Evolutionary conservation across 2,113 vertebrate genomes (phyloP).

Genomic region (Dicrurus megarhynchus): DNA sequence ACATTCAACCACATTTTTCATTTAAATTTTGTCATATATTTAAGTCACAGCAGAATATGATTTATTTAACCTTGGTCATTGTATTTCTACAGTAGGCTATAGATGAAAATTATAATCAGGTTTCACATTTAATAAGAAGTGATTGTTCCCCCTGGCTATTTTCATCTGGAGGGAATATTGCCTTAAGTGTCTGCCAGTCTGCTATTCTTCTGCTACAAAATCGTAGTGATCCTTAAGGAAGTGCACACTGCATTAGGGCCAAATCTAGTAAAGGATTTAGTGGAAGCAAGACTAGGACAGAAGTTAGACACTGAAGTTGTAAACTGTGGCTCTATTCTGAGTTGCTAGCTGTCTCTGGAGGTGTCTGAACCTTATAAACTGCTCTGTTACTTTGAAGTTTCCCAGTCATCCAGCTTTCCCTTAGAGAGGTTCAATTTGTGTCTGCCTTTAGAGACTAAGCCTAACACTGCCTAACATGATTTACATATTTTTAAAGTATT

Average conservation of each 20-base stretch:
- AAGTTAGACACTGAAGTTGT: neutral
- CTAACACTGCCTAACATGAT: neutral
- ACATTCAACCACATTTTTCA: neutral
- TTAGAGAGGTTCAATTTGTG: neutral
- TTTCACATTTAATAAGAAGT: constrained; percentile 1
- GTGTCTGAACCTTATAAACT: neutral
- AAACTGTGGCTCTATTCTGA: neutral
- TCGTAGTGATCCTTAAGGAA: neutral
- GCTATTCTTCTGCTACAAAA: neutral
- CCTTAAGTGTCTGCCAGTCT: neutral
- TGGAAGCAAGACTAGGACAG: neutral
- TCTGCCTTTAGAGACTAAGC: neutral
- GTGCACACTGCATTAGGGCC: neutral
- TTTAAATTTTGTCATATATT: neutral
- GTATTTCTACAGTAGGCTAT: neutral
- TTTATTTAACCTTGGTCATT: constrained; percentile 9
- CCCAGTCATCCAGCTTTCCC: neutral
- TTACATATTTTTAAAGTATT: neutral
- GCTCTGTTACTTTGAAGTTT: neutral
- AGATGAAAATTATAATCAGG: neutral
- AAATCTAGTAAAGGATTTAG: neutral
- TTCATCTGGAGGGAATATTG: constrained; percentile 13
- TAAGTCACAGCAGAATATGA: neutral
- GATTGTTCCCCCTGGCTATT: neutral
- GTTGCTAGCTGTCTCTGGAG: neutral